Evolutionary conservation across 2,888 invertebrate species (phyloP).

Genomic region (Agrotis ipsilon): DNA sequence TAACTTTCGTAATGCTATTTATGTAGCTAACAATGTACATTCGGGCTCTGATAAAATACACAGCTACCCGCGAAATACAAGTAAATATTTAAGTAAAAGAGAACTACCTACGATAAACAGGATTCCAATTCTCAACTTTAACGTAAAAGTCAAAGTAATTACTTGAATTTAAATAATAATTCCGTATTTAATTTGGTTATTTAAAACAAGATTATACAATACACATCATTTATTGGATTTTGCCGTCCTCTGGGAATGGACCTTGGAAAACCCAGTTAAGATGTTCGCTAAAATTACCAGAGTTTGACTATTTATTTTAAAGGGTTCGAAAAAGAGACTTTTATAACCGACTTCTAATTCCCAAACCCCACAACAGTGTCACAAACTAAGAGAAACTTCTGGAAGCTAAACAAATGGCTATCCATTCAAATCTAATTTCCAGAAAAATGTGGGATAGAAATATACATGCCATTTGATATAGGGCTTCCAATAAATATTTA

Average conservation of each 20-base stretch:
- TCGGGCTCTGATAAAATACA: conserved; percentile 60
- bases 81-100: conserved; percentile 38
- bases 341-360: neutral
- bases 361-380: neutral
- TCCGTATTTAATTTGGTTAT: neutral
- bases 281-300: too few species aligned
- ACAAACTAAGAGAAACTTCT: neutral
- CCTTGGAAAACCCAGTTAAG: conserved; percentile 1
- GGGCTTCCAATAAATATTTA: neutral
- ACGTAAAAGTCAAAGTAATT: conserved; percentile 23
- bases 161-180: conserved; percentile 12
- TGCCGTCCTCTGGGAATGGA: neutral
- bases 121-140: conserved; percentile 43
- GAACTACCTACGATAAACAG: conserved; percentile 53
- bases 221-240: neutral
- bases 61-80: conserved; percentile 59
- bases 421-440: neutral
- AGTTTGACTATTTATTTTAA: neutral
- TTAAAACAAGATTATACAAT: neutral
- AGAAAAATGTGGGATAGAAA: neutral
- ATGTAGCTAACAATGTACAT: conserved; percentile 61
- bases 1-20: conserved; percentile 66
- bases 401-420: neutral
- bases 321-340: neutral
- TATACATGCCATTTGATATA: neutral